Evolutionary conservation across 2,888 invertebrate species (phyloP), one percentile per base, ranked within the genome.

Genomic region (Gnatocerus cornutus): DNA sequence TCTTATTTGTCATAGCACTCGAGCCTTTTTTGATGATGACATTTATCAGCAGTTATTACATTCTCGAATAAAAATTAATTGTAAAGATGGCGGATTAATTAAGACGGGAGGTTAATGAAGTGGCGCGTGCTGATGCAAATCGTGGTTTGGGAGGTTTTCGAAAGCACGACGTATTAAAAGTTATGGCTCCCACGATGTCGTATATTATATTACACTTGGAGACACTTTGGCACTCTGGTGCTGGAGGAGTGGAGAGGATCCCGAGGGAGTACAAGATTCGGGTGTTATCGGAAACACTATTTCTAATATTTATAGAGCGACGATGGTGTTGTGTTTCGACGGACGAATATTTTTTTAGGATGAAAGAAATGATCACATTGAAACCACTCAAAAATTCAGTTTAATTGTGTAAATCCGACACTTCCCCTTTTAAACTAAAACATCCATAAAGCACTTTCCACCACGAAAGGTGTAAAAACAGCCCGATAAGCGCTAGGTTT

Each of bases 1-100:
- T 73, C 74, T 76, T 76, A 77, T 76, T 77, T 77, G 77, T 76
- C 76, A 73, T 27, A 43, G 64, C 39, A 16, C 9, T 10, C 30
- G 43, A 29, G 43, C 29, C 50, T 41, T 27, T n/a, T 45, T 55
- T 55, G 55, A 55, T 53, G 45, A 56, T 46, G 59, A 58, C 59
- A 67, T 67, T 67, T 67, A 59, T 67, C 59, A 67, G 52, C 21
- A 8, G 10, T 9, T 7, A 50, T 50, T 50, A 50, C 10, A 6
- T 33, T 14, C 9, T 14, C 14, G 45, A 48, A 33, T 46, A 61
- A 61, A 61, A 58, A 58, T 58, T 58, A 58, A 58, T 58, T 12
- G 58, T n/a, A n/a, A 37, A 12, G 41, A 41, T 3, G 9, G 41
- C 12, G 56, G 52, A 33, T 46, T 21, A 46, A 46, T 46, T 46